These are phyloP conservation scores for Zaprionus bogoriensis DNA, from an alignment of 2,888 invertebrate genomes.

Conservation along the genomic window DNA sequence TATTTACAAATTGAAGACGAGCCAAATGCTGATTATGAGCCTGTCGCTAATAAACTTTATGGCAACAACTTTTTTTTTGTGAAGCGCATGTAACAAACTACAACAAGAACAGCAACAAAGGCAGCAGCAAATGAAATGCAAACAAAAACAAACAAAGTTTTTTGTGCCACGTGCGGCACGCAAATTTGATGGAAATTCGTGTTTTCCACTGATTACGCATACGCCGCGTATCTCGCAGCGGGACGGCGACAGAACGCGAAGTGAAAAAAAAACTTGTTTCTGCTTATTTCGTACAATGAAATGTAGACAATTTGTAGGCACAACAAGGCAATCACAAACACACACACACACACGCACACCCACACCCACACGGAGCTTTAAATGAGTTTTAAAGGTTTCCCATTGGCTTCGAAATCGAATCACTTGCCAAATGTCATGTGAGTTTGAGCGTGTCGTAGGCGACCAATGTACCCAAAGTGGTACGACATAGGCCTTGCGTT, in stretches of 20 bases:
- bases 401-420: conserved; percentile 12
- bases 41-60: conserved; percentile 43
- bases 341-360: not conserved
- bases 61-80: conserved; percentile 5
- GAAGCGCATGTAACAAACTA: too few relatives aligned
- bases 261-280: conserved; percentile 18
- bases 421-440: not conserved
- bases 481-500: not conserved
- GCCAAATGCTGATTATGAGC: conserved; percentile 23
- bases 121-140: not conserved
- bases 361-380: too few relatives aligned
- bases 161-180: conserved; percentile 50
- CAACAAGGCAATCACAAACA: not conserved
- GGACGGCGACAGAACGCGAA: not conserved
- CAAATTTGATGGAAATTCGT: conserved; percentile 47
- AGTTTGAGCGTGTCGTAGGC: not conserved
- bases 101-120: not conserved
- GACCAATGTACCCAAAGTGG: not conserved
- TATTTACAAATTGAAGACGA: conserved; percentile 49
- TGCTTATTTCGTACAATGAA: conserved; percentile 6
- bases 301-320: conserved; percentile 30
- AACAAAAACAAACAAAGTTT: conserved; percentile 21
- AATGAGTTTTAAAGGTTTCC: conserved; percentile 23
- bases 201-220: conserved; percentile 46
- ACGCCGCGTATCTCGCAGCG: conserved; percentile 32